Percentiles rank a stretch among this genome's conserved stretches.
These are phyloP conservation scores for Eulemur coronatus DNA, from an alignment of 2,797 vertebrate genomes.

Conservation along the genomic window DNA sequence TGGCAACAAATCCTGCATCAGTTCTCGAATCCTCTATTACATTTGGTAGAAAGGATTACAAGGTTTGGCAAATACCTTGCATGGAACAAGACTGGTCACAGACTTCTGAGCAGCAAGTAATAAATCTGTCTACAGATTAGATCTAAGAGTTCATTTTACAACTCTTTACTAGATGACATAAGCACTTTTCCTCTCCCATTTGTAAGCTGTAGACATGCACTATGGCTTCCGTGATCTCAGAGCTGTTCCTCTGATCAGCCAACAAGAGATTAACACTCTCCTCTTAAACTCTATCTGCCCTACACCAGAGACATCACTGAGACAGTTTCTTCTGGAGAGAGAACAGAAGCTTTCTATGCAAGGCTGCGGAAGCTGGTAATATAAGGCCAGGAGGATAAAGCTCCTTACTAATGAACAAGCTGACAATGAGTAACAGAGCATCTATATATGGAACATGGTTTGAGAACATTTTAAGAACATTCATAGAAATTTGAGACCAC, in stretches of 20 bases:
- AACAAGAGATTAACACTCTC: background rate
- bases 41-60: background rate
- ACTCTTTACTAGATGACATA: background rate
- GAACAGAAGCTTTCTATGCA: background rate
- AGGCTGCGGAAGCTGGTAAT: background rate
- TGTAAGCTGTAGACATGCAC: background rate
- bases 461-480: background rate
- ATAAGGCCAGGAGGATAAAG: background rate
- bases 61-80: slow-evolving; percentile 13
- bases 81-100: background rate
- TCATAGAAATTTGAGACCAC: background rate
- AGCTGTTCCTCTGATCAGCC: background rate
- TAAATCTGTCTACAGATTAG: background rate
- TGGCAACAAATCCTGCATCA: background rate
- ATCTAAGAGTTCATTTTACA: background rate
- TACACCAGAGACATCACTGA: background rate
- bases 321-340: background rate
- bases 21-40: background rate
- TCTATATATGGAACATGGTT: background rate
- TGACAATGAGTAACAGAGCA: background rate
- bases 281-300: background rate
- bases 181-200: background rate
- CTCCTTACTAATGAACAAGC: background rate
- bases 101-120: background rate
- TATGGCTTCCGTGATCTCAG: background rate